Evolutionary conservation across 2,113 vertebrate genomes (phyloP).

Genomic region (Ctenodactylus gundi): DNA sequence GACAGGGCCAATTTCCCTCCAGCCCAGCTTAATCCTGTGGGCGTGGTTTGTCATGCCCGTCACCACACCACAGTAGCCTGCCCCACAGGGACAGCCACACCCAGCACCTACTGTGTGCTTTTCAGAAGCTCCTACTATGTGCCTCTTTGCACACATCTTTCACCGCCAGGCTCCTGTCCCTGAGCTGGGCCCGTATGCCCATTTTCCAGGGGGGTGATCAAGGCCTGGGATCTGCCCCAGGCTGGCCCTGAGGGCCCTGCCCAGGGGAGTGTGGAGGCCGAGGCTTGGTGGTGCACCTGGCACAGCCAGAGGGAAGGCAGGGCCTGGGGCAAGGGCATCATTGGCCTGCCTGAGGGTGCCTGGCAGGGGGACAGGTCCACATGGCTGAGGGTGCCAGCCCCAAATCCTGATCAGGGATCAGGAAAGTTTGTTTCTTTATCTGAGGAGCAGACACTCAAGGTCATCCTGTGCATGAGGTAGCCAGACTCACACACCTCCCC

Average conservation of each 20-base stretch:
- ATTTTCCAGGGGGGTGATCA: too few species aligned
- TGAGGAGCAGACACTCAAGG: neutral
- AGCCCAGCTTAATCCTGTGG: neutral
- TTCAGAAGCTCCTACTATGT: neutral
- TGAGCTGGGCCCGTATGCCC: neutral
- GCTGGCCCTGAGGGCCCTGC: too few species aligned
- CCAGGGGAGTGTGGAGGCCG: neutral
- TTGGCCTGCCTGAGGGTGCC: accelerated
- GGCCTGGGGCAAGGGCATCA: neutral
- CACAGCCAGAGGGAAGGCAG: neutral
- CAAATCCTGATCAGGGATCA: accelerated
- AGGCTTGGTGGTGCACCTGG: accelerated
- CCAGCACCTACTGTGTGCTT: neutral
- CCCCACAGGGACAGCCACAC: neutral
- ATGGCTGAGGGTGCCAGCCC: too few species aligned
- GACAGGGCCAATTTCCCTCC: accelerated
- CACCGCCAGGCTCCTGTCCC: neutral
- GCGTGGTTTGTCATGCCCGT: too few species aligned
- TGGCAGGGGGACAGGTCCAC: accelerated
- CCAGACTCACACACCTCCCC: neutral
- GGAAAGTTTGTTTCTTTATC: neutral
- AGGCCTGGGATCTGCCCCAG: neutral
- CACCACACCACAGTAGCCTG: too few species aligned
- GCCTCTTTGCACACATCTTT: accelerated
- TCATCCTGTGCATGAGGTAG: neutral